Percentiles rank a stretch among this genome's conserved stretches.
phyloP scores from a whole-genome alignment of 2,797 vertebrate species.

The Centropyge bicolor region DNA sequence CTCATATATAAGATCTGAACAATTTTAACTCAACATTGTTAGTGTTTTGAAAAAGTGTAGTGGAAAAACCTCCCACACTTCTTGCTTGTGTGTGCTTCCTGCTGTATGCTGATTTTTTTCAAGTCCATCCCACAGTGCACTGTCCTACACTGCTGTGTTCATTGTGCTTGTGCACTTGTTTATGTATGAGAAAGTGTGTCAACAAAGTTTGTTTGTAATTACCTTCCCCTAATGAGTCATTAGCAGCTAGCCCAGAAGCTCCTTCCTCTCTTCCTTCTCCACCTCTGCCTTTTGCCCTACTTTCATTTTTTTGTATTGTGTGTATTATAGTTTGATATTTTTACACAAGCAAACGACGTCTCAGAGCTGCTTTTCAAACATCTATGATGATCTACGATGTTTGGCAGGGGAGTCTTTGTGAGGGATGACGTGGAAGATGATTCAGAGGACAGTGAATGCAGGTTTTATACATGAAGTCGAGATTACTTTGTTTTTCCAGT shows the following conservation, averaged over 20 bases:
- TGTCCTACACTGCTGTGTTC: conserved; percentile 1
- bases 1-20: not conserved
- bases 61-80: conserved; percentile 10
- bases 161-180: conserved; percentile 2
- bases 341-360: not conserved
- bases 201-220: conserved; percentile 77
- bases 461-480: not conserved
- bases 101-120: not conserved
- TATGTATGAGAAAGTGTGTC: conserved; percentile 53
- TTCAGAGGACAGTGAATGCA: conserved; percentile 17
- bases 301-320: not conserved
- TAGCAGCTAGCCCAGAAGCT: conserved; percentile 75
- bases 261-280: conserved; percentile 35
- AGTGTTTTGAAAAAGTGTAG: too few species aligned
- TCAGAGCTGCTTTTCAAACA: conserved; percentile 1
- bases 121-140: not conserved
- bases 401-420: conserved; percentile 13
- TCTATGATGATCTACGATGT: not conserved
- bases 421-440: conserved; percentile 27
- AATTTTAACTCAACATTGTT: too few species aligned
- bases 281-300: too few species aligned
- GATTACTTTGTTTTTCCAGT: conserved; percentile 17
- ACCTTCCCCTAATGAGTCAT: conserved; percentile 79
- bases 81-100: conserved; percentile 35
- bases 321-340: not conserved